Evolutionary conservation across 2,113 vertebrate genomes (phyloP).

Genomic region (Tragulus kanchil): DNA sequence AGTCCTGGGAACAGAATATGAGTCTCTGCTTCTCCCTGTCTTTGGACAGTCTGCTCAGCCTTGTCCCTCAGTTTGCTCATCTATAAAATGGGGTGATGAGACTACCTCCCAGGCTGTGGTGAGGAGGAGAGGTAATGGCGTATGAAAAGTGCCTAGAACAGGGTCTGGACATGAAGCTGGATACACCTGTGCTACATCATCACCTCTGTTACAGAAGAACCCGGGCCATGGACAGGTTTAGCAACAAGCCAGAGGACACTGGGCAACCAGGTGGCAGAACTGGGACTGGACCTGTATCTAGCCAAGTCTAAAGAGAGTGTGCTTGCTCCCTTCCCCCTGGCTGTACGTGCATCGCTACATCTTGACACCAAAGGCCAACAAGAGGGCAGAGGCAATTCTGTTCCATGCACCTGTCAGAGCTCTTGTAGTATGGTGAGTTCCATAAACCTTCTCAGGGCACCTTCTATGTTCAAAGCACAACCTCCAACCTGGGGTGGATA

Average conservation of each 20-base stretch:
- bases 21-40: background rate
- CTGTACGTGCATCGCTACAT: too few species aligned
- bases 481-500: background rate
- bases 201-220: background rate
- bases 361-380: background rate
- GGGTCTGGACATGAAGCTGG: background rate
- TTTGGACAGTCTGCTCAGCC: background rate
- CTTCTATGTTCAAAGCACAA: background rate
- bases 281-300: background rate
- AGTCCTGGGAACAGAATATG: background rate
- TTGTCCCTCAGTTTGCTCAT: background rate
- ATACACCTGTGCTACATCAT: background rate
- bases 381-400: background rate
- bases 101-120: background rate
- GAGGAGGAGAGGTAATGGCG: background rate
- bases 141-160: background rate
- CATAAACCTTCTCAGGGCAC: background rate
- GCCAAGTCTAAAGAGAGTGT: background rate
- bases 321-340: accelerated
- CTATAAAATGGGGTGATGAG: background rate
- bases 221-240: background rate
- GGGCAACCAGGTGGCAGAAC: background rate
- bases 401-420: background rate
- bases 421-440: background rate
- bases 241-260: background rate